Conservation (phyloP, 2,113 vertebrate genomes). For the Saimiri boliviensis region DNA sequence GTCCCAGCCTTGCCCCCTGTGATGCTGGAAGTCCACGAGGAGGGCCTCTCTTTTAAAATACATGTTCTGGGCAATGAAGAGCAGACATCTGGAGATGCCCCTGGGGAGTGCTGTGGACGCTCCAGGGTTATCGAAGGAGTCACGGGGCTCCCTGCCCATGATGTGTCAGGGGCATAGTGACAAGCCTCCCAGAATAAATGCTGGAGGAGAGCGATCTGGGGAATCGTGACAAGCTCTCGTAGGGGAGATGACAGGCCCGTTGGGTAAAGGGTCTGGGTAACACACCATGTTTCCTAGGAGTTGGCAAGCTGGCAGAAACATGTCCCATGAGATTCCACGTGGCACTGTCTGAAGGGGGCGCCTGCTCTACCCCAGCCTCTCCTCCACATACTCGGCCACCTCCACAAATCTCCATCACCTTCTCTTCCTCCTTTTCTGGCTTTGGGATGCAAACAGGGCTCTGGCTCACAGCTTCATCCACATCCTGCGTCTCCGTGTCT, state of each 20-base stretch:
- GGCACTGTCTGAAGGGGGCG: neutral
- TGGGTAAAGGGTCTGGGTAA: neutral
- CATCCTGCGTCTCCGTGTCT: neutral
- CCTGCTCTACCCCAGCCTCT: neutral
- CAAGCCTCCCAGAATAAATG: neutral
- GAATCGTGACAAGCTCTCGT: neutral
- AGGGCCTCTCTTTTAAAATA: neutral
- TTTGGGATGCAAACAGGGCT: fast-evolving
- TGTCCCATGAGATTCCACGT: neutral
- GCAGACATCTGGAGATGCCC: neutral
- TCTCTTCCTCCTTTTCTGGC: neutral
- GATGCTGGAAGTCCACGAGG: neutral
- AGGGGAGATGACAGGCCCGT: neutral
- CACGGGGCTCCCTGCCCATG: fast-evolving
- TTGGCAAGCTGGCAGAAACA: neutral
- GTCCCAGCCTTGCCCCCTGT: neutral
- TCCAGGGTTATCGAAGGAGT: neutral
- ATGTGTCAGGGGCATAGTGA: neutral
- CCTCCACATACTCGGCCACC: neutral
- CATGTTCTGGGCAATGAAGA: neutral
- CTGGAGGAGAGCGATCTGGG: neutral
- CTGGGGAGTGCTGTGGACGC: neutral
- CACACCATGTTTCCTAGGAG: neutral
- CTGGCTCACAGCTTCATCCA: neutral
- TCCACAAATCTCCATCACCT: neutral